Evolutionary conservation across 2,888 invertebrate genomes (phyloP), one percentile per base, ranked within the genome.

Genomic region (Acrocera orbiculus): DNA sequence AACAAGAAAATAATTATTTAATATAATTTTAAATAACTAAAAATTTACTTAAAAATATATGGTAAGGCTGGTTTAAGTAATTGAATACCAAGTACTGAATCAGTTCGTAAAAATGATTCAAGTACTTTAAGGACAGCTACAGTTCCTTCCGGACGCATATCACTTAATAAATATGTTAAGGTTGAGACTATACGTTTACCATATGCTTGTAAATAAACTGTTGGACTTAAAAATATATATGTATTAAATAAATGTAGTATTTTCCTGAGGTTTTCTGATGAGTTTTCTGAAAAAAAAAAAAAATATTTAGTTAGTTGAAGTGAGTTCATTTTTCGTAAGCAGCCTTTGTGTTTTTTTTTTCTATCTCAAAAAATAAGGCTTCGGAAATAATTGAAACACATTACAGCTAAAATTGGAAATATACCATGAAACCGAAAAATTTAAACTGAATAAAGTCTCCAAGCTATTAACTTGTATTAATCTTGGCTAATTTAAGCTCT

Each of bases 211-310:
- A 87, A 65, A 51, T 82, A 83, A 44, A 78, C 70, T 47, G 79
- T 73, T 0, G 86, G 82, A 41, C 76, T 77, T 9, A 90, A 60
- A 11, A 87, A 58, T 1, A 85, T 68, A 54, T 89, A 86, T 1
- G 79, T 82, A 55, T 82, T 75, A 53, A 80, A 76, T 51, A 92
- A 79, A 47, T 77, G 73, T 10, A 89, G 65, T 41, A 82, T 79
- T 37, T 75, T 70, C 40, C 77, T 67, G 9, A 90, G 64, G 55
- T 82, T 77, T 51, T 90, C 89, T 0, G 82, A 72, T 0, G 83
- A 78, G 55, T 72, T 69, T 56, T 89, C 87, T 81, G 58, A 11
- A 61, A 60, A 27, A 32, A 30, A 29, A 30, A 16, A 25, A 23
- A 23, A 23, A n/a, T n/a, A n/a, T n/a, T n/a, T n/a, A n/a, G n/a